A percentile compares a stretch with the other conserved stretches of the same genome.
Evolutionary conservation across 2,888 invertebrate genomes (phyloP).

Genomic region (Netelia virgata): DNA sequence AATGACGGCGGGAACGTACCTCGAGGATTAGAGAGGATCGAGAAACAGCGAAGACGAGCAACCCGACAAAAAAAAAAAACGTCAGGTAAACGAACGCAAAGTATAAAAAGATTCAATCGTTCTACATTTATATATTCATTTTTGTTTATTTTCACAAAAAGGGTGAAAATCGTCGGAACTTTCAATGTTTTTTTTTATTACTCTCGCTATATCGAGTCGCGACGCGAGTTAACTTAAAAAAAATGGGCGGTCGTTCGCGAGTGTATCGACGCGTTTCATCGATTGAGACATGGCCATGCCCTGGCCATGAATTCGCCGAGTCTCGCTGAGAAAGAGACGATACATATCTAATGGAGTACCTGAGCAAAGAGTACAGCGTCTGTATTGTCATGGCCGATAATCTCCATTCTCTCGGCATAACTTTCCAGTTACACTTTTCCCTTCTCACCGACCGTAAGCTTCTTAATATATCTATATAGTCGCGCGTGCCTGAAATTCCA

Average conservation of each 20-base stretch:
- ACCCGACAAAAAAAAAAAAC: no score
- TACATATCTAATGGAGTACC: conserved; percentile 71
- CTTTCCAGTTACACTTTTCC: conserved; percentile 50
- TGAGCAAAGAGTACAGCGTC: background rate
- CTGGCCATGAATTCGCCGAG: conserved; percentile 19
- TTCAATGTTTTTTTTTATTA: no score
- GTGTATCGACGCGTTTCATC: conserved; percentile 57
- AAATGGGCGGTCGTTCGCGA: conserved; percentile 39
- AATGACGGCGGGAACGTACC: conserved; percentile 81
- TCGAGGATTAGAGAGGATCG: conserved; percentile 68
- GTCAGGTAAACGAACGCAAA: conserved; percentile 24
- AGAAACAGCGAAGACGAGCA: conserved; percentile 63
- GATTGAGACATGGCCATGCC: conserved; percentile 72
- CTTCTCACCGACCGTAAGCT: conserved; percentile 8
- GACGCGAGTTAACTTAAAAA: conserved; percentile 1
- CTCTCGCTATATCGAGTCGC: no score
- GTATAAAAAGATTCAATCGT: background rate
- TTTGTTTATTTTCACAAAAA: conserved; percentile 1
- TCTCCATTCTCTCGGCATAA: conserved; percentile 49
- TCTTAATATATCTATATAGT: background rate
- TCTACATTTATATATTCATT: background rate
- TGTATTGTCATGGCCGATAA: conserved; percentile 71
- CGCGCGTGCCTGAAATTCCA: conserved; percentile 3
- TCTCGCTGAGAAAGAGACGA: conserved; percentile 52
- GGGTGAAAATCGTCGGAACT: conserved; percentile 43